Evolutionary conservation across 2,113 vertebrate genomes (phyloP).

Genomic region (Sminthopsis crassicaudata): DNA sequence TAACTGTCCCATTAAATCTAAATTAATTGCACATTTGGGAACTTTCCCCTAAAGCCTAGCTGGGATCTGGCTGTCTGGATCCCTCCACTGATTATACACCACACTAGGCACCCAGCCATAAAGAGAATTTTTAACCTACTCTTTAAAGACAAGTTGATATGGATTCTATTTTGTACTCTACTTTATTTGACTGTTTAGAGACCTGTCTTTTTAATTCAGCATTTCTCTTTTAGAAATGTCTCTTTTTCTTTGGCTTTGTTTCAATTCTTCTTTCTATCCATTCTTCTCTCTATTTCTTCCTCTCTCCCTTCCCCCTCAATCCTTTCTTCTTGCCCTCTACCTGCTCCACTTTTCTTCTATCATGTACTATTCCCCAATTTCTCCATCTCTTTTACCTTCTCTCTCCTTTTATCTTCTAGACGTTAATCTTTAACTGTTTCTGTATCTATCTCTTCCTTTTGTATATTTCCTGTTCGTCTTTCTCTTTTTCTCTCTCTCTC

Average conservation of each 20-base stretch:
- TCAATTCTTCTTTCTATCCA: neutral
- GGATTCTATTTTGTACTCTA: neutral
- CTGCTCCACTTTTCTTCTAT: neutral
- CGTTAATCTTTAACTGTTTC: neutral
- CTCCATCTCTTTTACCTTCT: neutral
- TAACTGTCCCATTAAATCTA: conserved; percentile 81
- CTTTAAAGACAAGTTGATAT: conserved; percentile 67
- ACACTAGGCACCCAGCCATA: conserved; percentile 52
- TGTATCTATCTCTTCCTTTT: neutral
- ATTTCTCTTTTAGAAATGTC: neutral
- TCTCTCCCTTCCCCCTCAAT: neutral
- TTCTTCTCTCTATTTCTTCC: neutral
- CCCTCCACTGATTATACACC: conserved; percentile 43
- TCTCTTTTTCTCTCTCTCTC: no score
- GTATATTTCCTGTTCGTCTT: neutral
- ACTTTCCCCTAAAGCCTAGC: conserved; percentile 78
- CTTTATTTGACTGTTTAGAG: conserved; percentile 8
- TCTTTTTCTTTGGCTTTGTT: neutral
- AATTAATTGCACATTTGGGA: conserved; percentile 82
- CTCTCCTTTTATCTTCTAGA: neutral
- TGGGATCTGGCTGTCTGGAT: conserved; percentile 58
- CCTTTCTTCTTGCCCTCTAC: neutral
- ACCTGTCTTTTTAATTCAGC: neutral
- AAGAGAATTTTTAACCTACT: conserved; percentile 74
- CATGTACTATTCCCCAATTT: neutral